A percentile compares a stretch with the other conserved stretches of the same genome.
Conservation (phyloP, 2,888 invertebrate genomes). For the Drosophila setosimentum region DNA sequence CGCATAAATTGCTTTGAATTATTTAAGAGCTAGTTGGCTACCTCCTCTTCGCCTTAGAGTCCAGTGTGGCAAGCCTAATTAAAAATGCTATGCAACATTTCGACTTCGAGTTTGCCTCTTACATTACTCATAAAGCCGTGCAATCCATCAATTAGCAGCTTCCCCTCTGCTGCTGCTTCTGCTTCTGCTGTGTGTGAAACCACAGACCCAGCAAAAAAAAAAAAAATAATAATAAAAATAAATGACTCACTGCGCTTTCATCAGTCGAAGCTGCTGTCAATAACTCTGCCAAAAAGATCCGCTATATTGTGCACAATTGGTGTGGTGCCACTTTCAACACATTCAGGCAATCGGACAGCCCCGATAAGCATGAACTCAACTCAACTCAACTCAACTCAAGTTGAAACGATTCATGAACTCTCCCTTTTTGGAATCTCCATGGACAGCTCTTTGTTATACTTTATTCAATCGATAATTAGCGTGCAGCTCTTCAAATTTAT, state of each 20-base stretch:
- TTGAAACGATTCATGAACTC: constrained; percentile 17
- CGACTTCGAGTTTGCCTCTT: constrained; percentile 16
- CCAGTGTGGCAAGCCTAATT: constrained; percentile 64
- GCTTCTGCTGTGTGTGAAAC: constrained; percentile 18
- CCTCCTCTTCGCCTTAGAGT: constrained; percentile 5
- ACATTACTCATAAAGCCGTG: constrained; percentile 64
- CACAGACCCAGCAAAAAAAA: constrained; percentile 28
- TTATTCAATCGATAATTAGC: constrained; percentile 77
- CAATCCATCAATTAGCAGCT: constrained; percentile 77
- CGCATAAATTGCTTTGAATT: constrained; percentile 78
- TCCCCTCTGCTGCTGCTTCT: constrained; percentile 27
- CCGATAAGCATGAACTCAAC: constrained; percentile 43
- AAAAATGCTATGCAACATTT: constrained; percentile 60
- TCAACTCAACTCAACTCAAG: constrained; percentile 17
- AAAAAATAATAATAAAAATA: constrained; percentile 13
- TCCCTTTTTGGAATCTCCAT: constrained; percentile 12
- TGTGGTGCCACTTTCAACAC: constrained; percentile 51
- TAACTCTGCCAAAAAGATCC: constrained; percentile 68
- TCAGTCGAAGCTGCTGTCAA: constrained; percentile 65
- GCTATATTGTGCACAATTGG: constrained; percentile 57
- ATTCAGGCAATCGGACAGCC: constrained; percentile 32
- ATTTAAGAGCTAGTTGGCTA: constrained; percentile 55
- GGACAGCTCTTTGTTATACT: constrained; percentile 55
- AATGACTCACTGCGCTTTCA: constrained; percentile 69
- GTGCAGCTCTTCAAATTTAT: constrained; percentile 71